Percentiles rank a stretch among this genome's conserved stretches.
Evolutionary conservation across 2,888 invertebrate species (phyloP).

Genomic region (Volucella inflata): DNA sequence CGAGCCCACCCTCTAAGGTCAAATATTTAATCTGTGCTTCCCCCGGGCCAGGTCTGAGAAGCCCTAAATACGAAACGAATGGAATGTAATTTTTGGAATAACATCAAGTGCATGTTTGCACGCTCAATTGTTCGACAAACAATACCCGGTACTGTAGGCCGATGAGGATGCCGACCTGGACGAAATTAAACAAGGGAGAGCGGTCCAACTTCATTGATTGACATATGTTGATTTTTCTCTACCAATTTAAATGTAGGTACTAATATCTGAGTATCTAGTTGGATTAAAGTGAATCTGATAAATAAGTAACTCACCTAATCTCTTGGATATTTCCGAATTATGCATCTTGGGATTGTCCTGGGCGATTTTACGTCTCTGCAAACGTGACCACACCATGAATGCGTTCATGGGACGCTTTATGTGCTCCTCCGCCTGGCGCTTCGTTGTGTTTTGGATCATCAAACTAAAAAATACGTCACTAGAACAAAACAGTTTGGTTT

Average conservation of each 20-base stretch:
- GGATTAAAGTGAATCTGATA: conserved; percentile 11
- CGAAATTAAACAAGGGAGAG: conserved; percentile 35
- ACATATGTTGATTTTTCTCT: conserved; percentile 65
- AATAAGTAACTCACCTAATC: conserved; percentile 88
- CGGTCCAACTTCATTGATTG: conserved; percentile 53
- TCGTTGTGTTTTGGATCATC: conserved; percentile 84
- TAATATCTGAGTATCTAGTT: not conserved
- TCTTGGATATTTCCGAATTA: conserved; percentile 97
- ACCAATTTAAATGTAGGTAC: not conserved
- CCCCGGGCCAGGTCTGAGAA: not conserved
- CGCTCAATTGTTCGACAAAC: conserved; percentile 67
- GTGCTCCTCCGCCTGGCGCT: conserved; percentile 90
- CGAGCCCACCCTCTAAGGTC: conserved; percentile 66
- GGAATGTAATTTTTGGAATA: conserved; percentile 74
- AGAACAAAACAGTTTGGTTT: conserved; percentile 71
- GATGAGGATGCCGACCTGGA: not conserved
- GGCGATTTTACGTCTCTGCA: conserved; percentile 96
- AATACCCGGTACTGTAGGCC: conserved; percentile 23
- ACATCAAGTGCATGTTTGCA: conserved; percentile 74
- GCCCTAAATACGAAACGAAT: conserved; percentile 35
- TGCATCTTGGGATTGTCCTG: conserved; percentile 99
- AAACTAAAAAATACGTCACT: conserved; percentile 84
- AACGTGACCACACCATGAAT: conserved; percentile 98
- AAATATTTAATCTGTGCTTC: conserved; percentile 66
- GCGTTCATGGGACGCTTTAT: conserved; percentile 99